These are phyloP conservation scores for Elaeidobius kamerunicus DNA, from an alignment of 2,888 invertebrate genomes.

Conservation along the genomic window DNA sequence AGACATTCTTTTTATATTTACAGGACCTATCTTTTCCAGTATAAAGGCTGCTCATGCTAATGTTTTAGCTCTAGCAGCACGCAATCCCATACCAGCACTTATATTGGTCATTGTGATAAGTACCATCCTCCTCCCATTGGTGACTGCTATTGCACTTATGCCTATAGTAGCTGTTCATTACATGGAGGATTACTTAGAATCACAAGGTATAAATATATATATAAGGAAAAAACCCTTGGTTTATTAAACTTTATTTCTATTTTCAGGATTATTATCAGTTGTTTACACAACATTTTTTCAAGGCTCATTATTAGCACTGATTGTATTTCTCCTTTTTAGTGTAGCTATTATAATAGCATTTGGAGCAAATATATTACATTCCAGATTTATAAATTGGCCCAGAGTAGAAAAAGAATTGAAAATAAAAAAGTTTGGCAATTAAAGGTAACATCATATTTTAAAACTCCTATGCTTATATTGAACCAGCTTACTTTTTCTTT, in stretches of 20 bases:
- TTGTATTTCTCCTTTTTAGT: not conserved
- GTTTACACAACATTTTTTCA: not conserved
- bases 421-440: too few relatives aligned
- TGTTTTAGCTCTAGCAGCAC: not conserved
- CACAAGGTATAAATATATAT: not conserved
- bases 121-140: not conserved
- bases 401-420: too few relatives aligned
- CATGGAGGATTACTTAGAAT: not conserved
- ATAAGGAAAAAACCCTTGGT: not conserved
- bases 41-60: not conserved
- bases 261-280: not conserved
- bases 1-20: too few relatives aligned
- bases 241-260: not conserved
- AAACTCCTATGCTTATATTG: too few relatives aligned
- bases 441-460: too few relatives aligned
- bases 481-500: too few relatives aligned
- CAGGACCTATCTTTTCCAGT: too few relatives aligned
- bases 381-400: too few relatives aligned
- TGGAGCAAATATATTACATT: not conserved
- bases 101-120: not conserved
- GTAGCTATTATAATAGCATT: not conserved
- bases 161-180: not conserved
- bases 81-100: not conserved
- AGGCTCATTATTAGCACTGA: not conserved
- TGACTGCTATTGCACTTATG: not conserved